These are phyloP conservation scores for Ciona savignyi DNA, from an alignment of 23 tunicate species.

Conservation along the genomic window DNA sequence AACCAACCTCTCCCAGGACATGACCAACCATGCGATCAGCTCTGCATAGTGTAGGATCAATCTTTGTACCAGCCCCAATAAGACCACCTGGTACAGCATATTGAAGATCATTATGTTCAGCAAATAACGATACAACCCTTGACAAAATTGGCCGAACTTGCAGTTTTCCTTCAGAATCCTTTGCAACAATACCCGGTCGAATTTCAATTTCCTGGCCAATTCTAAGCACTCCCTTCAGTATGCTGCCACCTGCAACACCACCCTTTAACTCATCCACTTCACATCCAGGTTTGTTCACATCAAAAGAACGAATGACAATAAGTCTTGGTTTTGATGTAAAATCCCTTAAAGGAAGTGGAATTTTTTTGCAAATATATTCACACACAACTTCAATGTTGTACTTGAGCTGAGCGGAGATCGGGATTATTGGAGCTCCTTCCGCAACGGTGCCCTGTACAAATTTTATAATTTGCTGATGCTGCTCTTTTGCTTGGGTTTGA, in stretches of 20 bases:
- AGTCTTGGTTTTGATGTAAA: constrained; percentile 87
- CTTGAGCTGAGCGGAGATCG: constrained; percentile 97
- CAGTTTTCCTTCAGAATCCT: constrained; percentile 86
- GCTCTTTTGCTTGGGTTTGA: constrained; percentile 81
- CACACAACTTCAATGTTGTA: constrained; percentile 99
- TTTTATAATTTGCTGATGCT: constrained; percentile 78
- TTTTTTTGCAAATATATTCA: constrained; percentile 91
- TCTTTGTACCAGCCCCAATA: constrained; percentile 95
- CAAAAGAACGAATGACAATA: constrained; percentile 97
- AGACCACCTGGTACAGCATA: constrained; percentile 99
- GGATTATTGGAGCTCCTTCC: constrained; percentile 96
- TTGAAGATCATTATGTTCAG: constrained; percentile 90
- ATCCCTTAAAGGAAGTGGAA: constrained; percentile 93
- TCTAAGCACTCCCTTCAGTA: constrained; percentile 92
- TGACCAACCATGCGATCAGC: constrained; percentile 99
- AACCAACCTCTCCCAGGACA: constrained; percentile 85
- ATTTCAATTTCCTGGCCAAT: constrained; percentile 99
- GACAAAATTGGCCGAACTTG: constrained; percentile 95
- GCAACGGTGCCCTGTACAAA: constrained; percentile 97
- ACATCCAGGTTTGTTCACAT: constrained; percentile 98
- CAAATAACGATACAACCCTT: constrained; percentile 76
- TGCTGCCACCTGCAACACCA: constrained; percentile 98
- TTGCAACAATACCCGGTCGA: constrained; percentile 91
- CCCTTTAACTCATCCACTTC: constrained; percentile 96
- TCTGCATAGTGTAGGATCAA: constrained; percentile 89